These are phyloP conservation scores for Hiodon tergisus DNA, from an alignment of 2,113 vertebrate genomes.

Conservation along the genomic window DNA sequence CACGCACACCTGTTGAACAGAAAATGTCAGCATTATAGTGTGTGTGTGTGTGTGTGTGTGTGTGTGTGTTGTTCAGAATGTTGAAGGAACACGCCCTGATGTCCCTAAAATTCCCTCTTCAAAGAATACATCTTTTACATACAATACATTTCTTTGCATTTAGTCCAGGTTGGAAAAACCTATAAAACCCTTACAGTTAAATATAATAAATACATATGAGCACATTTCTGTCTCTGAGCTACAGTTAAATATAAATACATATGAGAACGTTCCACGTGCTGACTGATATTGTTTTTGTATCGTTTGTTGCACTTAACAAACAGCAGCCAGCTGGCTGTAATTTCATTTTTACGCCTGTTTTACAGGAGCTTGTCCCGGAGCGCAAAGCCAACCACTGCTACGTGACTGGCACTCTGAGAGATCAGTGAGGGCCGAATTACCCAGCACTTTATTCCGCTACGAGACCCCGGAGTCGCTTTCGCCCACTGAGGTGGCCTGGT, in stretches of 20 bases:
- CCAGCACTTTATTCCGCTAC: background rate
- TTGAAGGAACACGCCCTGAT: no score
- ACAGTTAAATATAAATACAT: slow-evolving; percentile 23
- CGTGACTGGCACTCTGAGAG: background rate
- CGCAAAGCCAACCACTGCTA: background rate
- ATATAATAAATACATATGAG: no score
- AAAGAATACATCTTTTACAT: background rate
- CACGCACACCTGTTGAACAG: no score
- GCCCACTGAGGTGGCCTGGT: no score
- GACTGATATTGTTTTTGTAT: background rate
- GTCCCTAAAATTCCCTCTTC: background rate
- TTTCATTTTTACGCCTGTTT: slow-evolving; percentile 24
- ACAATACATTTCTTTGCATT: slow-evolving; percentile 1
- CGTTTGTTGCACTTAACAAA: background rate
- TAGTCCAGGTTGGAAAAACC: background rate
- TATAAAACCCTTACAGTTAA: no score
- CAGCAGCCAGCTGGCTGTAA: background rate
- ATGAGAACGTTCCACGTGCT: slow-evolving; percentile 6
- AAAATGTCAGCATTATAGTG: background rate
- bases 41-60: no score
- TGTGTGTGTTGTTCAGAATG: background rate
- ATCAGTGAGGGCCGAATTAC: background rate
- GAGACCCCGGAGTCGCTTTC: background rate
- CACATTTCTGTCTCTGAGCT: background rate
- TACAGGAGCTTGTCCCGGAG: slow-evolving; percentile 18